A percentile compares a stretch with the other conserved stretches of the same genome.
Evolutionary conservation across 2,113 vertebrate species (phyloP).

Genomic region (Origma solitaria): DNA sequence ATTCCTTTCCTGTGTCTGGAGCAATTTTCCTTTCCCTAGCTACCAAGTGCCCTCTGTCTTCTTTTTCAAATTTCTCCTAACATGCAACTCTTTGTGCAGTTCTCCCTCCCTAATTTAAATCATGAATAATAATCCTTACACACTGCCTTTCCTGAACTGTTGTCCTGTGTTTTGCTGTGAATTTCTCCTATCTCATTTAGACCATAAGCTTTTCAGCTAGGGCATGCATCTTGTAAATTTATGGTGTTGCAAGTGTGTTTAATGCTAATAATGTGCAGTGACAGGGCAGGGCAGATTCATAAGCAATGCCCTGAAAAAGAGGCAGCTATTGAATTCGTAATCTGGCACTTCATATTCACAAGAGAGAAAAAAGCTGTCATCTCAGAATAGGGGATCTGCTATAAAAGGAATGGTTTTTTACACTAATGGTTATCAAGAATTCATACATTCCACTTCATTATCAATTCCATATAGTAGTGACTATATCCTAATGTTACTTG

Average conservation of each 20-base stretch:
- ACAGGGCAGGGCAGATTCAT: slow-evolving; percentile 34
- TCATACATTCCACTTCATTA: neutral
- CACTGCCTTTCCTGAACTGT: neutral
- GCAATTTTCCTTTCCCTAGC: neutral
- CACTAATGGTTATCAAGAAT: slow-evolving; percentile 24
- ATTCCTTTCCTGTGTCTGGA: neutral
- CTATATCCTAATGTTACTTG: neutral
- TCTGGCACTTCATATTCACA: slow-evolving; percentile 44
- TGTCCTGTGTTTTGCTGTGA: slow-evolving; percentile 28
- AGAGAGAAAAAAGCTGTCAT: slow-evolving; percentile 40
- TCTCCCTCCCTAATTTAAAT: slow-evolving; percentile 4
- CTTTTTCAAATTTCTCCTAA: neutral
- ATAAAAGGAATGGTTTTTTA: neutral
- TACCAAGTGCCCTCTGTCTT: neutral
- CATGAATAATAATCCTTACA: neutral
- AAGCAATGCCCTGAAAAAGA: slow-evolving; percentile 33
- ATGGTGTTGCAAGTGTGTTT: slow-evolving; percentile 7
- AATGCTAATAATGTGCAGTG: slow-evolving; percentile 28
- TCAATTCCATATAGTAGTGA: neutral
- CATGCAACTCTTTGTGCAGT: neutral
- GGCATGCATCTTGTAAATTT: slow-evolving; percentile 23
- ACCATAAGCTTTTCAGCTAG: slow-evolving; percentile 24
- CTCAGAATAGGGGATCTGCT: slow-evolving; percentile 5
- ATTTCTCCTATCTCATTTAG: slow-evolving; percentile 32
- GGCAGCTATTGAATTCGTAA: slow-evolving; percentile 36